phyloP scores from a whole-genome alignment of 37 sponge, comb jelly and placozoan genomes.

The Eunapius fragilis region DNA sequence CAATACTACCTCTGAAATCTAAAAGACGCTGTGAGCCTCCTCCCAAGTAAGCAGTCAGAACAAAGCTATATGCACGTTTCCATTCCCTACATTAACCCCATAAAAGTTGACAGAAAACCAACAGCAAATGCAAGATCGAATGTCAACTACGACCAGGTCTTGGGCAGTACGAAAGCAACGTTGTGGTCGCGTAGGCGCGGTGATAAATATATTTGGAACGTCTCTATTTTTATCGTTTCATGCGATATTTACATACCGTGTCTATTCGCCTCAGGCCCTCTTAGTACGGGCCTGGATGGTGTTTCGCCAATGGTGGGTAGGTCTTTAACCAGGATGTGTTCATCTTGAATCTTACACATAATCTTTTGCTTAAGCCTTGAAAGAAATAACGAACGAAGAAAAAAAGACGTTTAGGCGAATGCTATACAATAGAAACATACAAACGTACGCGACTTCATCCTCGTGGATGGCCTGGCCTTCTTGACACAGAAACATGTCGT shows the following conservation, averaged over 20 bases:
- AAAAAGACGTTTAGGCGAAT: neutral
- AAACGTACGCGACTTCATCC: slow-evolving; percentile 77
- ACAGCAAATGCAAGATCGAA: too few species aligned
- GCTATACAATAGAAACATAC: neutral
- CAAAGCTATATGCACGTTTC: too few species aligned
- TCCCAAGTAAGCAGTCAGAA: too few species aligned
- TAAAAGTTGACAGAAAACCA: too few species aligned
- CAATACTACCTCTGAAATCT: too few species aligned
- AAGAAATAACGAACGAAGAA: neutral
- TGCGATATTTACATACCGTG: neutral
- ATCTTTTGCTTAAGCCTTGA: slow-evolving; percentile 63
- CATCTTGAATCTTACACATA: slow-evolving; percentile 79
- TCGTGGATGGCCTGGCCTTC: slow-evolving; percentile 78
- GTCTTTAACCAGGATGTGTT: slow-evolving; percentile 77
- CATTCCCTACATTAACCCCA: too few species aligned
- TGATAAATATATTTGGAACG: too few species aligned
- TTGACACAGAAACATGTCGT: slow-evolving; percentile 95
- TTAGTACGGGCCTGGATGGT: neutral
- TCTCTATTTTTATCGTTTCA: too few species aligned
- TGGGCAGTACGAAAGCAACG: too few species aligned
- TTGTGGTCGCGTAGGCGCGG: too few species aligned
- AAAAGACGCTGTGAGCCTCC: too few species aligned
- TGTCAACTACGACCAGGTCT: too few species aligned
- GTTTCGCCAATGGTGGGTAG: slow-evolving; percentile 4
- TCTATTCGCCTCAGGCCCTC: neutral